phyloP scores from a whole-genome alignment of 2,113 vertebrate genomes.

The Pyrgilauda ruficollis region DNA sequence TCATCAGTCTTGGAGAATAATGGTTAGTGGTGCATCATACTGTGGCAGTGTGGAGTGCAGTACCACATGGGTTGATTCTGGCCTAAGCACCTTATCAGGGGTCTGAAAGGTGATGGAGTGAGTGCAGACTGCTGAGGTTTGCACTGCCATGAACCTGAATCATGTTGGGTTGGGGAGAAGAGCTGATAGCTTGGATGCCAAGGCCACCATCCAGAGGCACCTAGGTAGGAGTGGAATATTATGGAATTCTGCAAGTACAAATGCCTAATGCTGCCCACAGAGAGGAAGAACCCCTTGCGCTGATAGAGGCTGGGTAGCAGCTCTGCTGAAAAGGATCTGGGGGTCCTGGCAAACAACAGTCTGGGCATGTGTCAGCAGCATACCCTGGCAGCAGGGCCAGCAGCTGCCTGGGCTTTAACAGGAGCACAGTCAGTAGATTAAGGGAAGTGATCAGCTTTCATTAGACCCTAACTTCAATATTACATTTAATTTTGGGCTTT shows the following conservation, averaged over 20 bases:
- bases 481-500: background rate
- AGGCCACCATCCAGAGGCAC: background rate
- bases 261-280: background rate
- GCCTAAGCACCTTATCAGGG: background rate
- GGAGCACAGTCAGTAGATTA: background rate
- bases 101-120: background rate
- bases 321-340: background rate
- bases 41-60: background rate
- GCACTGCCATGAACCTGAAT: background rate
- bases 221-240: background rate
- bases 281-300: background rate
- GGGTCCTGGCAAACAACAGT: background rate
- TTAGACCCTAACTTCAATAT: background rate
- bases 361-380: background rate
- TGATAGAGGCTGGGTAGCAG: background rate
- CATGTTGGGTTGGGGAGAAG: accelerated
- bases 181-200: background rate
- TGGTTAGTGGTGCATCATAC: background rate
- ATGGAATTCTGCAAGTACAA: background rate
- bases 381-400: background rate
- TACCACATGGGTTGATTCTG: background rate
- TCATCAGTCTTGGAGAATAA: background rate
- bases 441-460: background rate
- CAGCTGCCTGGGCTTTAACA: background rate
- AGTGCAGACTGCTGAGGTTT: background rate